Conservation (phyloP, 2,113 vertebrate species). For the Bombycilla garrulus region DNA sequence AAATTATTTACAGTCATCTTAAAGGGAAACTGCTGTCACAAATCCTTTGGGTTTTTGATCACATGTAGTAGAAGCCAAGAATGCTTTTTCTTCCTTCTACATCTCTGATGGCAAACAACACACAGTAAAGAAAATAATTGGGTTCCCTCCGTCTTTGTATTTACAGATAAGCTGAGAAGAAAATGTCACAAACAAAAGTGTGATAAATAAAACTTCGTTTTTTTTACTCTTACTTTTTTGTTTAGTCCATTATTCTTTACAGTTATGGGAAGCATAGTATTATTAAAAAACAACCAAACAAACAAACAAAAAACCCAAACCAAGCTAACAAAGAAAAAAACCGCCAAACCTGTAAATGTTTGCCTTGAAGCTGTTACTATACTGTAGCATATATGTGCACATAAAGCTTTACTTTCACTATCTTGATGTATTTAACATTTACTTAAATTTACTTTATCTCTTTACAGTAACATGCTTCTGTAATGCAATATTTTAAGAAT, state of each 20-base stretch:
- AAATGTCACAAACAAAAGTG: neutral
- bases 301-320: rapidly evolving
- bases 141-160: neutral
- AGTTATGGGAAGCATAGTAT: neutral
- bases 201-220: neutral
- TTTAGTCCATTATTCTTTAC: neutral
- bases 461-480: neutral
- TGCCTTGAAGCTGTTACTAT: neutral
- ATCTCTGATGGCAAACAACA: neutral
- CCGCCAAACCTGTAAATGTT: neutral
- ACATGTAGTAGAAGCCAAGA: neutral
- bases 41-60: neutral
- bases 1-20: neutral
- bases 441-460: neutral
- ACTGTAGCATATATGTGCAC: neutral
- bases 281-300: neutral
- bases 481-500: neutral
- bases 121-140: neutral
- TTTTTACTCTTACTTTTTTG: neutral
- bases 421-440: neutral
- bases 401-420: neutral
- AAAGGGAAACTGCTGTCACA: neutral
- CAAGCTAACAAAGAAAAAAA: neutral
- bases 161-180: neutral
- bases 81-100: neutral